Conservation (phyloP, 1,140 invertebrate genomes). For the Sweltsa coloradensis region DNA sequence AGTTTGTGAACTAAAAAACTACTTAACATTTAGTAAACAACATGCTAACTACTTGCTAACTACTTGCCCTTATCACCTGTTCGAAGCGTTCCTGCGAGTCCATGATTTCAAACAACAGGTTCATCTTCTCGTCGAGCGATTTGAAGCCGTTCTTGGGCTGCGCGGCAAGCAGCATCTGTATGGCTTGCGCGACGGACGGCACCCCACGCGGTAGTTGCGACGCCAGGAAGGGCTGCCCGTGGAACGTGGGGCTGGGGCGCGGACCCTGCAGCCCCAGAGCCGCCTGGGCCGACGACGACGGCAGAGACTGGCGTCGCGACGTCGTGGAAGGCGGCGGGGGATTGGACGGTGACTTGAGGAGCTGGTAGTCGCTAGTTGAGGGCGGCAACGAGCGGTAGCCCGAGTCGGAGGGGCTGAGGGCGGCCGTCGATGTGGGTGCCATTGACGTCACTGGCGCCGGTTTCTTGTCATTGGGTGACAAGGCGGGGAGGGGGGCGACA, state of each 20-base stretch:
- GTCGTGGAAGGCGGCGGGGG: constrained; percentile 1
- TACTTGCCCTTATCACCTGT: constrained; percentile 43
- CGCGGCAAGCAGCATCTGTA: constrained; percentile 49
- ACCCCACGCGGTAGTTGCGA: constrained; percentile 29
- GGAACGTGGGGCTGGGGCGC: constrained; percentile 45
- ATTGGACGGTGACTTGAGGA: constrained; percentile 32
- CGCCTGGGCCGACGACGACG: constrained; percentile 4
- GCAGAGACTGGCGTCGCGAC: constrained; percentile 2
- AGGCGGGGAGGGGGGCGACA: constrained; percentile 26
- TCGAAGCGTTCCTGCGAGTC: constrained; percentile 67
- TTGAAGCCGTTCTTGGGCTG: constrained; percentile 58
- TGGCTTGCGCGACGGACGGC: constrained; percentile 37
- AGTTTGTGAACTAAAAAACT: too few species aligned
- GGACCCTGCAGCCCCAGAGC: constrained; percentile 23
- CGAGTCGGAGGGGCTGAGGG: constrained; percentile 35
- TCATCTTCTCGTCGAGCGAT: constrained; percentile 59
- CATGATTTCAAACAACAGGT: constrained; percentile 64
- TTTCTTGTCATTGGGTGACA: constrained; percentile 31
- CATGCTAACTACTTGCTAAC: too few species aligned
- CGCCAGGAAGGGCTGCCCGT: constrained; percentile 40
- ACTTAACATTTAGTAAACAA: too few species aligned
- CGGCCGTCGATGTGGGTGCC: constrained; percentile 21
- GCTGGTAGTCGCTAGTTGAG: constrained; percentile 46
- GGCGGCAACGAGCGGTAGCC: constrained; percentile 39
- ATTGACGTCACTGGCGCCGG: constrained; percentile 15